Base-by-base conservation (phyloP, 2,888 invertebrate species). In the Stegana nigrithorax region DNA sequence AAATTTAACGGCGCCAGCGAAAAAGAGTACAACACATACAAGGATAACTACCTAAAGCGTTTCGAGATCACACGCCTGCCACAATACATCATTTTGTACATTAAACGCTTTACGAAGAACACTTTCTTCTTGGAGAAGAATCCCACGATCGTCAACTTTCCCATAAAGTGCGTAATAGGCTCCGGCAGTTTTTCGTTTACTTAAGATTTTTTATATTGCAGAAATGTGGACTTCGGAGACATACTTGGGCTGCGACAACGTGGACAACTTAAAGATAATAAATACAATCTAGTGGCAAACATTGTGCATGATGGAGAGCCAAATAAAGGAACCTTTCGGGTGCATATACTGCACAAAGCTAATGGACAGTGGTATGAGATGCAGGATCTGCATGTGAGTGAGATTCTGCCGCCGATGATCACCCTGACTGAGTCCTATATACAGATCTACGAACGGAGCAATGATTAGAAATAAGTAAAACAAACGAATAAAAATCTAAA, bases 81-180 rank as follows among this genome's bases (percentile, higher is more conserved):
- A 5, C 96, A 95, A 1, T 98, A 95, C 86, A 89, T 98, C 60
- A 98, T 99, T 78, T 87, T 99, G 60, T 98, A 97, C 79, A 96
- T 98, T 68, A 98, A 98, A 87, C 89, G 99, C 68, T 99, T 99
- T 85, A 98, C 97, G 1, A 99, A 97, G 86, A 99, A 99, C 83
- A 97, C 97, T 5, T 99, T 98, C 87, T 99, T 97, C 81, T 90
- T 97, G 17, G 99, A 99, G 85, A 99, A 99, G 87, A 99, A 99
- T 88, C 98, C 98, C 1, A 99, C 99, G 0, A 99, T 99, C 80
- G 98, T 99, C 2, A 99, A 99, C 85, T 99, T 99, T 84, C 99
- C 99, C 3, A 96, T 99, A 65, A 97, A 96, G 96, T 97, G 88
- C 91, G 93, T 89, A 45, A 5, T 8, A 42, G 8, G 0, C 21